These are phyloP conservation scores for Ivindomyrus marchei DNA, from an alignment of 2,113 vertebrate genomes.

Conservation along the genomic window DNA sequence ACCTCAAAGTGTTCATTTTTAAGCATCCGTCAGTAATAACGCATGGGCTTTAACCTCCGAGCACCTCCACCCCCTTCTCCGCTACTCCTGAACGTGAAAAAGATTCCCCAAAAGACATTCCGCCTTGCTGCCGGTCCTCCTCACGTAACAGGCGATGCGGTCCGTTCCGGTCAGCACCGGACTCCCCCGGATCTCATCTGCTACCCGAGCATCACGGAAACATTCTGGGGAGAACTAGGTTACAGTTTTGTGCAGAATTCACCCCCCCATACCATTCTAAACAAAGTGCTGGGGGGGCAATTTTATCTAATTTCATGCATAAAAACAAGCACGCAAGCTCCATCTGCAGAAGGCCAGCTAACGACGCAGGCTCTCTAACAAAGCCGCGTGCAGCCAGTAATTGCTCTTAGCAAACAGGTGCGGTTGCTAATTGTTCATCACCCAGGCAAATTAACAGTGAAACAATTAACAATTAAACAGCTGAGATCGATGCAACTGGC, in stretches of 20 bases:
- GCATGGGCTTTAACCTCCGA: background rate
- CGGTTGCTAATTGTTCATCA: background rate
- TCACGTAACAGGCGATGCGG: background rate
- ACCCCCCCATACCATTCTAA: background rate
- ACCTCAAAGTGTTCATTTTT: constrained; percentile 2
- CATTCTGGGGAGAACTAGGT: background rate
- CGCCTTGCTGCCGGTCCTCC: background rate
- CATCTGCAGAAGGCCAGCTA: background rate
- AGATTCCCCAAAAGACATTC: background rate
- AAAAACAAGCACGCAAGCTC: background rate
- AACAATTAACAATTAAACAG: constrained; percentile 5
- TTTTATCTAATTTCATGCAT: background rate
- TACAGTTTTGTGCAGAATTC: background rate
- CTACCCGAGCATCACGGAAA: background rate
- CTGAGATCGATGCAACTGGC: background rate
- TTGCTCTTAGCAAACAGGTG: constrained; percentile 8
- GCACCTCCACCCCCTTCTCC: background rate
- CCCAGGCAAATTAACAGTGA: background rate
- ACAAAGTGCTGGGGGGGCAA: background rate
- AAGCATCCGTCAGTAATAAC: background rate
- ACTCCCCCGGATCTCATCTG: background rate
- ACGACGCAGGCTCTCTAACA: background rate
- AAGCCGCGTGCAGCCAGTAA: background rate
- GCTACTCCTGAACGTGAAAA: background rate
- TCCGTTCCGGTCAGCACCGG: background rate